These are phyloP conservation scores for Hemistola chrysoprasaria DNA, from an alignment of 2,888 invertebrate species.

Conservation along the genomic window DNA sequence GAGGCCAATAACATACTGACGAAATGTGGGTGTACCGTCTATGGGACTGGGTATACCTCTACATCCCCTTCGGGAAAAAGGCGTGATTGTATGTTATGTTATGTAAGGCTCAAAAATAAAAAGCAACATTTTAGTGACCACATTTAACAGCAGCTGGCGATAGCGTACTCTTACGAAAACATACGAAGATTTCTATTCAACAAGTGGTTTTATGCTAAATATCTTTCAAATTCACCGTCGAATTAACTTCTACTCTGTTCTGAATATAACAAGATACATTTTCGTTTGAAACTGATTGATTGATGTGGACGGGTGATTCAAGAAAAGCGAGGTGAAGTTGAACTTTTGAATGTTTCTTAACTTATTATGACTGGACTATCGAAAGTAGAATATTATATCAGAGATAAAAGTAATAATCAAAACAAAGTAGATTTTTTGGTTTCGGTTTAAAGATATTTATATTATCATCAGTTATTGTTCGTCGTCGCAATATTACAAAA, in stretches of 20 bases:
- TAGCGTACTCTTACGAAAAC: slow-evolving; percentile 59
- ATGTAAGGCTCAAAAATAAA: slow-evolving; percentile 13
- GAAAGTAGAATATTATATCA: no score
- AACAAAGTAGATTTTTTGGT: no score
- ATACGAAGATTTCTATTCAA: slow-evolving; percentile 72
- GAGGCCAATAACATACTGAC: no score
- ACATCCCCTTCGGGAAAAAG: no score
- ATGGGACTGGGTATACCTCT: no score
- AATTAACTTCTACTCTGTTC: slow-evolving; percentile 33
- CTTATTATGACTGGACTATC: no score
- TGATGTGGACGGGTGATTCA: slow-evolving; percentile 16
- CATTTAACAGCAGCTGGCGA: slow-evolving; percentile 43
- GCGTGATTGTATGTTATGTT: no score
- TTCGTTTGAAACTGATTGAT: slow-evolving; percentile 7
- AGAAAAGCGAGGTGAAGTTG: slow-evolving; percentile 8
- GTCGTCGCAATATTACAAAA: no score
- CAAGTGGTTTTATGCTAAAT: slow-evolving; percentile 63
- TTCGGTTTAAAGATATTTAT: no score
- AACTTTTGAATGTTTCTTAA: not conserved
- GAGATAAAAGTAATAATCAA: no score
- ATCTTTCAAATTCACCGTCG: slow-evolving; percentile 42
- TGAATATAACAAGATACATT: slow-evolving; percentile 7
- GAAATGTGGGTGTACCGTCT: no score
- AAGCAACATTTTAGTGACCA: slow-evolving; percentile 50
- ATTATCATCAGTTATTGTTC: no score